Base-by-base conservation (phyloP, 2,888 invertebrate genomes). In the Masnerella sp. region DNA sequence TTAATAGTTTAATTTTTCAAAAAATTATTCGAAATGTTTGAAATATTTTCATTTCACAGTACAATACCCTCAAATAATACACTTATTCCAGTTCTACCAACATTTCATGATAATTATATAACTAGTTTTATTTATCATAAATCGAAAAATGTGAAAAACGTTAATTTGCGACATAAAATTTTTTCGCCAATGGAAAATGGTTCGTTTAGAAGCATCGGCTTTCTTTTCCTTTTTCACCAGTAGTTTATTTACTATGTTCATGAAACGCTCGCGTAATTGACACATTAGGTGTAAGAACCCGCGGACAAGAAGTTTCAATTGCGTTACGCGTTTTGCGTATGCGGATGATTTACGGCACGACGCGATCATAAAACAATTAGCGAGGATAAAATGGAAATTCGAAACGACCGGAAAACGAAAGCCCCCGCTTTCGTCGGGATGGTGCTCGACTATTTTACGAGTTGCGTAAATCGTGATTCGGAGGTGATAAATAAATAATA, bases 291-390 rank as follows among this genome's bases (percentile, higher is more conserved):
- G 68, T 51, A 68, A 62, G 68, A 73, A 68, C 49, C 18, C 3
- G 56, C 43, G 36, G 20, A 62, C 68, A 58, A 68, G 64, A 74
- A 74, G 56, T 58, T 73, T 74, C 68, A 74, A 74, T 74, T 74
- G 68, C 62, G 62, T 74, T 64, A 74, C 52, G 68, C 68, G 56
- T 58, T 74, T 68, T 74, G 73, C 62, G 62, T 73, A 68, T 40
- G 62, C 42, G 59, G 12, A 70, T 70, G 56, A 73, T 73, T 73
- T 68, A 73, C 30, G 34, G 42, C 61, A 15, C 14, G 20, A 15
- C 49, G 30, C 34, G 65, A 64, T 64, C 62, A 38, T 68, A 74
- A 74, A 74, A 58, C 68, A 68, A 74, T 68, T 67, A 73, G 34
- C 38, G 36, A 51, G 9, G 43, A 68, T 68, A 67, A 68, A 68